Base-by-base conservation (phyloP, 1,140 invertebrate genomes). In the Solenopsis fugax region DNA sequence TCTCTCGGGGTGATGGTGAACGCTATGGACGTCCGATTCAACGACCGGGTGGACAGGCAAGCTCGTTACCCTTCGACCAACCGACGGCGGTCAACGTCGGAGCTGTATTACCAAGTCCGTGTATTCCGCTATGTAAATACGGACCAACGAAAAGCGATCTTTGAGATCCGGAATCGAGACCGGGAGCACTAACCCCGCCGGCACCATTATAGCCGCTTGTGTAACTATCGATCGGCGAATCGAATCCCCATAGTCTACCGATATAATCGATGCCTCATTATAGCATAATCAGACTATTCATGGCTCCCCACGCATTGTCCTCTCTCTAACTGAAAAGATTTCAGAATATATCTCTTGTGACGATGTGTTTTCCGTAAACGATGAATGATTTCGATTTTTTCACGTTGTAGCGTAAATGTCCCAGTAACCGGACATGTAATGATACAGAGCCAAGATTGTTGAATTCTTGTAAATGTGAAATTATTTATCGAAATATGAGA, bases 91-190 rank as follows among this genome's bases (percentile, higher is more conserved):
- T 56, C 73, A 87, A 72, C 87, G 29, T 2, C 29, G 78, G 86
- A 82, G 67, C 81, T 85, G 89, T 90, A 91, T 93, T 93, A 93
- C 93, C 91, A 92, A 89, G 89, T 82, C 86, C 84, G 92, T 94
- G 93, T 93, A 93, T 87, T 91, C 90, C 93, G 93, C 93, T 94
- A 94, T 94, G 93, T 93, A 95, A 95, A 95, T 95, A 95, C 89
- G 92, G 88, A 91, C 90, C 89, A 87, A 86, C 93, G 94, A 94
- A 94, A 95, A 95, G 95, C 94, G 94, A 93, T 93, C 93, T 94
- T 95, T 93, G 94, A 94, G 93, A 92, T 90, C 89, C 86, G 90
- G 90, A 90, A 86, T 69, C 89, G 82, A 88, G 89, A 88, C 78
- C 34, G 21, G 50, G n/a, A 50, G 41, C 41, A 75, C 67, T 41